Conservation (phyloP, 2,888 invertebrate species). For the Rosalia funebris region DNA sequence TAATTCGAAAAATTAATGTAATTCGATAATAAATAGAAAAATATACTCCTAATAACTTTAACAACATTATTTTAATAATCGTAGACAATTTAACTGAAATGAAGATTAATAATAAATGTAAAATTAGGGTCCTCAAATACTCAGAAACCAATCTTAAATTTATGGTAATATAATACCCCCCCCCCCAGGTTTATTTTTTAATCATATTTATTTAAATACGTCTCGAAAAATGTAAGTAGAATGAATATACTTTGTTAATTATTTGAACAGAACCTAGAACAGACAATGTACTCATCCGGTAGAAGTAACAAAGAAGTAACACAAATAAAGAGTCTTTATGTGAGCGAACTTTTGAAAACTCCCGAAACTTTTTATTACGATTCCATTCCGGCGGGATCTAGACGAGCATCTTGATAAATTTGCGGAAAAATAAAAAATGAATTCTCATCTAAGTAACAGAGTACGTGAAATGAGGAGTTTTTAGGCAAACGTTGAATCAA, state of each 20-base stretch:
- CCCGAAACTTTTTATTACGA: conserved; percentile 39
- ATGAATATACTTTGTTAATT: background rate
- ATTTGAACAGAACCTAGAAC: background rate
- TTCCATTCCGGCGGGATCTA: conserved; percentile 36
- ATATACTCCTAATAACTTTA: too few species aligned
- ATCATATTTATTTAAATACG: background rate
- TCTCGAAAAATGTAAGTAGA: background rate
- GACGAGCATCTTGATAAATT: conserved; percentile 47
- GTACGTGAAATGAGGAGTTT: conserved; percentile 37
- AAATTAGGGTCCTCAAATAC: too few species aligned
- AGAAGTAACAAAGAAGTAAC: conserved; percentile 20
- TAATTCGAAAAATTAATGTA: too few species aligned
- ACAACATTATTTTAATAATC: too few species aligned
- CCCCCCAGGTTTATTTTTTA: too few species aligned
- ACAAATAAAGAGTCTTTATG: conserved; percentile 26
- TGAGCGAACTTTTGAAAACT: conserved; percentile 25
- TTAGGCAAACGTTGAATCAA: conserved; percentile 27
- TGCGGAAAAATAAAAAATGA: conserved; percentile 43
- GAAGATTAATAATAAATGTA: too few species aligned
- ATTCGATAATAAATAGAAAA: too few species aligned
- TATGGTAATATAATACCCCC: too few species aligned
- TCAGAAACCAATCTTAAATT: too few species aligned
- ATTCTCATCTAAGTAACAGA: conserved; percentile 33
- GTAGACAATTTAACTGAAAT: too few species aligned
- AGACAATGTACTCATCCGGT: conserved; percentile 17